Base-by-base conservation (phyloP, 2,797 vertebrate species). In the Cynopterus sphinx region DNA sequence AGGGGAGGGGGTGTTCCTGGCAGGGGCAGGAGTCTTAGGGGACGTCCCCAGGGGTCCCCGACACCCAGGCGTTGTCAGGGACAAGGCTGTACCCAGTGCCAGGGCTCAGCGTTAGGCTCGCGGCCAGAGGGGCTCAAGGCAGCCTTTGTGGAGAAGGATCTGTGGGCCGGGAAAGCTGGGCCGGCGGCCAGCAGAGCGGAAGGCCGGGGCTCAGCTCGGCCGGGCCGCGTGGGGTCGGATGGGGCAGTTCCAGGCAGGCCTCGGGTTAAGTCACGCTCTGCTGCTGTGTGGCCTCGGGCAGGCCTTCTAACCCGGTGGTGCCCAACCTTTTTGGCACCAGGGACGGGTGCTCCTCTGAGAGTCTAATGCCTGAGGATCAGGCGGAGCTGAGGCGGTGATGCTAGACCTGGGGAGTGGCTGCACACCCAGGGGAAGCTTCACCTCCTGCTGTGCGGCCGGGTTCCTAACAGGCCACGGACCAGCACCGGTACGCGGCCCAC, bases 91-190 rank as follows among this genome's bases (percentile, higher is more conserved):
- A 75, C 57, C 74, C n/a, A 31, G n/a, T 55, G 70, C 81, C 78
- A 91, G 36, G 33, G 49, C 78, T 91, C 82, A 84, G 82, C 77
- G 65, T 57, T 84, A 75, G 91, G 91, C 75, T 65, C 57, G 43
- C 17, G 10, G 89, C 95, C 97, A 96, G 67, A 74, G 39, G 59
- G 41, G 3, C 93, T 96, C 87, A 96, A 96, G 77, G 93, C 82
- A 28, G 46, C 16, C 95, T 94, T 96, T 97, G 95, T 96, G 51
- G 31, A 36, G 77, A 87, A 61, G 77, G 68, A 70, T 55, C 71
- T n/a, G 33, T 11, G 21, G 59, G n/a, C 86, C 79, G 68, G 61
- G 92, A 91, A 55, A 57, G 71, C 87, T 31, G 70, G 96, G 90
- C 67, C 10, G 4, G 7, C n/a, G 73, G 96, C 90, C 96, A 78